Evolutionary conservation across 2,113 vertebrate genomes (phyloP).

Genomic region (Canis aureus): DNA sequence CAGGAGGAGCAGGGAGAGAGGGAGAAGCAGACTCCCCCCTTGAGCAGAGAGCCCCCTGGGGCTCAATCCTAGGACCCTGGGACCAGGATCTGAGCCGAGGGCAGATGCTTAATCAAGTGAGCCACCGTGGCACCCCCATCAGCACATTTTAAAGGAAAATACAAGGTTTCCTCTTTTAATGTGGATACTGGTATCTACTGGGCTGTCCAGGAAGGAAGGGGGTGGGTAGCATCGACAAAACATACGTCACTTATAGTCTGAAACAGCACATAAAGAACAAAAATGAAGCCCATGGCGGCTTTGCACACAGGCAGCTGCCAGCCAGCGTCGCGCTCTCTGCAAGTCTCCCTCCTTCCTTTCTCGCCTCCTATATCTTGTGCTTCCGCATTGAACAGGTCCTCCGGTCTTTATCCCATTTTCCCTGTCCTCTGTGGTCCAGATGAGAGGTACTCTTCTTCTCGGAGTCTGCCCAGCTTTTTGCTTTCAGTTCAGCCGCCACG

Average conservation of each 20-base stretch:
- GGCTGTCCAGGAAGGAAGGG: neutral
- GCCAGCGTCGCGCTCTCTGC: neutral
- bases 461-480: constrained; percentile 9
- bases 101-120: no score
- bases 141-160: neutral
- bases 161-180: neutral
- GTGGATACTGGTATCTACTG: neutral
- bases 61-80: no score
- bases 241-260: neutral
- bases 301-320: neutral
- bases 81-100: no score
- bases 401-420: neutral
- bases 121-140: neutral
- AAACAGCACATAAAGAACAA: neutral
- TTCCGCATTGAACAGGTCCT: neutral
- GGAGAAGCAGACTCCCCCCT: no score
- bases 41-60: no score
- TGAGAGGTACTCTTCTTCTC: neutral
- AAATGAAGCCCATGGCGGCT: neutral
- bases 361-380: neutral
- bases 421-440: neutral
- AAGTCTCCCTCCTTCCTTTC: neutral
- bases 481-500: neutral
- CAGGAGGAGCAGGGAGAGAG: no score
- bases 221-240: neutral